Evolutionary conservation across 2,888 invertebrate species (phyloP), one percentile per base, ranked within the genome.

Genomic region (Brachycybe producta): DNA sequence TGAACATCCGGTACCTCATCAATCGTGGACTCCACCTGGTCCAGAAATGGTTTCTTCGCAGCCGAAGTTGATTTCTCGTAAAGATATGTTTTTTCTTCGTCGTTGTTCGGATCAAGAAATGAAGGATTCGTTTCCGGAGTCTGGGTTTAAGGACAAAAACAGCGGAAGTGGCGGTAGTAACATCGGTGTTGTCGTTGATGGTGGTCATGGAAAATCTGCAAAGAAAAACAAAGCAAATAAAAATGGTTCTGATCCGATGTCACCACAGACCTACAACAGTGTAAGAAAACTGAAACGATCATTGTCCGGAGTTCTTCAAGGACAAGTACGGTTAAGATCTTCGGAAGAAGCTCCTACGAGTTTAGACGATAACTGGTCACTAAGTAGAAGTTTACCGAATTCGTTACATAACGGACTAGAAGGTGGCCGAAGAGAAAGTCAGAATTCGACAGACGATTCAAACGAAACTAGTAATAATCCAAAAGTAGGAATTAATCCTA

Each of bases 331-430:
- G 7, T 17, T 30, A 4, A 49, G 21, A 32, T 13, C 26, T 3
- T 23, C 35, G 8, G 53, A 51, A 4, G 52, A 49, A 36, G 35
- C 53, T 0, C 52, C 61, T 13, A 61, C 56, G 11, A 54, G 61
- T n/a, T 61, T 71, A 32, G 77, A 77, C 60, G 76, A 74, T 46
- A 85, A 87, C 64, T 87, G 87, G 87, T 77, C 85, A 59, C 66
- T 87, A 28, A 83, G 84, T 51, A 77, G 82, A 59, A 84, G 84
- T 13, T 81, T 82, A 1, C 84, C 84, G 2, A 84, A 80, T 64
- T 83, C 83, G 0, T 65, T 84, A 59, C 80, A 80, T 58, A 79
- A 78, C 59, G 76, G 74, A 2, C 56, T 58, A 35, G 57, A 56
- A 28, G 54, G 54, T n/a, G n/a, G n/a, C n/a, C n/a, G n/a, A n/a